A percentile compares a stretch with the other conserved stretches of the same genome.
phyloP scores from a whole-genome alignment of 2,113 vertebrate genomes.

The Cavia aperea region DNA sequence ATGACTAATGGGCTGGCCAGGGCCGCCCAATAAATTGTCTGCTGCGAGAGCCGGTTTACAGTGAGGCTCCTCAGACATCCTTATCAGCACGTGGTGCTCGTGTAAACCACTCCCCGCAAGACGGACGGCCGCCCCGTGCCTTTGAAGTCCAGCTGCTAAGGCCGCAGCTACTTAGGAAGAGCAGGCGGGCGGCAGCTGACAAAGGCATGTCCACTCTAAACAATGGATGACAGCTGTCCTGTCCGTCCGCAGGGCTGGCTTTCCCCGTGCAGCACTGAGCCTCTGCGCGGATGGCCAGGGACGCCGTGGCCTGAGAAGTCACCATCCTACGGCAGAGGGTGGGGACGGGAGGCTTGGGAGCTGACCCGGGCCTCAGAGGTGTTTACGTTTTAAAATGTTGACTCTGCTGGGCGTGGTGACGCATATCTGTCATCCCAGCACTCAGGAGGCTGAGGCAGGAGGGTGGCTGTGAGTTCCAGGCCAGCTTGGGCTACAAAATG shows the following conservation, averaged over 20 bases:
- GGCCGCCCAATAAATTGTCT: slow-evolving; percentile 74
- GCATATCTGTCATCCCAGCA: neutral
- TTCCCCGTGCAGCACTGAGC: neutral
- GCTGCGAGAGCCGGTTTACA: slow-evolving; percentile 60
- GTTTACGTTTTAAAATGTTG: neutral
- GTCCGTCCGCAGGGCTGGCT: neutral
- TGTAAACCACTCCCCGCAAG: slow-evolving; percentile 74
- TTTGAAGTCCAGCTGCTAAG: slow-evolving; percentile 74
- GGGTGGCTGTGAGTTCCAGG: neutral
- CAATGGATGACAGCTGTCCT: slow-evolving; percentile 26
- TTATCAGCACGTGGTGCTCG: slow-evolving; percentile 73
- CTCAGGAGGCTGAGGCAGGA: neutral
- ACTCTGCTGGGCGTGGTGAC: neutral
- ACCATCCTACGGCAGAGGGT: neutral
- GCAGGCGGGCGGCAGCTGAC: slow-evolving; percentile 1
- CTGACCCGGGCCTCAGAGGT: rapidly evolving
- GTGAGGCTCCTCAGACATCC: slow-evolving; percentile 71
- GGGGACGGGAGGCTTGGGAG: neutral
- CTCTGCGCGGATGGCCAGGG: neutral
- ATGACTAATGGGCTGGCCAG: slow-evolving; percentile 73
- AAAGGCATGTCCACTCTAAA: slow-evolving; percentile 55
- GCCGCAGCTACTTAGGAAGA: slow-evolving; percentile 53
- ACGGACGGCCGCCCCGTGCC: slow-evolving; percentile 51
- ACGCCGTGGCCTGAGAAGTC: neutral
- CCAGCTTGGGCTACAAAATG: too few species aligned